Evolutionary conservation across 1,140 invertebrate genomes (phyloP), one percentile per base, ranked within the genome.

Genomic region (Dendroctonus valens): DNA sequence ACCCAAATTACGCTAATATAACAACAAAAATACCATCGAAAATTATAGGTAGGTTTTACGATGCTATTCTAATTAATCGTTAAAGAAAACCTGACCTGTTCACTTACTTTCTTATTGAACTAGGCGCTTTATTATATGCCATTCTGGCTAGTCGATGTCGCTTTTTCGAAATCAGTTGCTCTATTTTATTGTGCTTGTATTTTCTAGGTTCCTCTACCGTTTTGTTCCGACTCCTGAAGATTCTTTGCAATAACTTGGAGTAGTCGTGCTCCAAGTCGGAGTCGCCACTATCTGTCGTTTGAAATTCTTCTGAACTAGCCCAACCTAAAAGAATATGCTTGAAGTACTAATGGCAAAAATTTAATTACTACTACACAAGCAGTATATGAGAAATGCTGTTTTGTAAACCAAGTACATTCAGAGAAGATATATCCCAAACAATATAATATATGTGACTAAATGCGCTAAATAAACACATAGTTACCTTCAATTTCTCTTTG

Each of bases 401-500:
- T 26, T 26, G 1, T 26, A 26, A 26, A 3, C 26, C 1, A 26
- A 26, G 1, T 26, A 26, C 3, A 26, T 26, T 26, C 26, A 40
- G 11, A 39, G 8, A 40, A 26, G 7, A 57, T 40, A 40, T 38
- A 40, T 5, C 12, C 12, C 42, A 5, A 46, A 5, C 12, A 9
- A 11, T 9, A 46, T 11, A 11, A 46, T 46, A 0, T 11, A 11
- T 2, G 42, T 11, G 12, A 46, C 42, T 11, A 46, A 46, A 9
- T 4, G n/a, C 6, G 6, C 7, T 51, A 12, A 12, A n/a, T n/a
- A n/a, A n/a, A n/a, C n/a, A n/a, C n/a, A n/a, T n/a, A 51, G 3
- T 14, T 55, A 11, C 86, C 90, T 78, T 94, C 92, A 48, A 95
- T 87, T 78, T 96, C 93, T 14, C 91, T 84, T 77, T 96, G 93